phyloP scores from a whole-genome alignment of 1,140 invertebrate genomes.

The Ceratitis capitata region DNA sequence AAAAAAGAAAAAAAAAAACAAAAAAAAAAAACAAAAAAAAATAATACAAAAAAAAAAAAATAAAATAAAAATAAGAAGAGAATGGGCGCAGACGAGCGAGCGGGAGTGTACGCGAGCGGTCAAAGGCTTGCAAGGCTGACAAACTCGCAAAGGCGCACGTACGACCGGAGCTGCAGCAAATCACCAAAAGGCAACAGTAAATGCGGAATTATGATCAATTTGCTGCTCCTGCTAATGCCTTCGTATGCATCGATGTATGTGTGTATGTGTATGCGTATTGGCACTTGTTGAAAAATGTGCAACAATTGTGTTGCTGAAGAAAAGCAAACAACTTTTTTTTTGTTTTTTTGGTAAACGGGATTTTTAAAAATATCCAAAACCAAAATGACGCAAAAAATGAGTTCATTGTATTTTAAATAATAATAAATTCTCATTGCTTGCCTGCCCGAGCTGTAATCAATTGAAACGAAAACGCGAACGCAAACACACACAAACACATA shows the following conservation, averaged over 20 bases:
- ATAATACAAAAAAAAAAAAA: no score
- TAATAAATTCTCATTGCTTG: not conserved
- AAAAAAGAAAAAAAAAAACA: no score
- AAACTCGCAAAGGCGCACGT: not conserved
- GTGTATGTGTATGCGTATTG: not conserved
- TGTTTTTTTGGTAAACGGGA: slow-evolving; percentile 17
- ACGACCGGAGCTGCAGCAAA: not conserved
- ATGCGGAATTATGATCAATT: slow-evolving; percentile 3
- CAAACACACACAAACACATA: not conserved
- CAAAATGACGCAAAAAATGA: not conserved
- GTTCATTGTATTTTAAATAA: slow-evolving; percentile 37
- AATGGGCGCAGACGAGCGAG: no score
- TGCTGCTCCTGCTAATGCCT: not conserved
- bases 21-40: no score
- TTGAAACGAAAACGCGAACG: not conserved
- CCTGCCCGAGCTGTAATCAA: not conserved
- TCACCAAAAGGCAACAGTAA: slow-evolving; percentile 7
- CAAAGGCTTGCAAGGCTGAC: not conserved
- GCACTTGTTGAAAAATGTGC: not conserved
- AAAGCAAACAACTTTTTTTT: no score
- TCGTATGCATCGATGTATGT: not conserved
- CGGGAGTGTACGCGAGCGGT: not conserved
- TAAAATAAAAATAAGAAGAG: no score
- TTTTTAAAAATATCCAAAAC: slow-evolving; percentile 5
- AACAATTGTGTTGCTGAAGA: not conserved